These are phyloP conservation scores for Peromyscus californicus DNA, from an alignment of 2,113 vertebrate genomes.

Conservation along the genomic window DNA sequence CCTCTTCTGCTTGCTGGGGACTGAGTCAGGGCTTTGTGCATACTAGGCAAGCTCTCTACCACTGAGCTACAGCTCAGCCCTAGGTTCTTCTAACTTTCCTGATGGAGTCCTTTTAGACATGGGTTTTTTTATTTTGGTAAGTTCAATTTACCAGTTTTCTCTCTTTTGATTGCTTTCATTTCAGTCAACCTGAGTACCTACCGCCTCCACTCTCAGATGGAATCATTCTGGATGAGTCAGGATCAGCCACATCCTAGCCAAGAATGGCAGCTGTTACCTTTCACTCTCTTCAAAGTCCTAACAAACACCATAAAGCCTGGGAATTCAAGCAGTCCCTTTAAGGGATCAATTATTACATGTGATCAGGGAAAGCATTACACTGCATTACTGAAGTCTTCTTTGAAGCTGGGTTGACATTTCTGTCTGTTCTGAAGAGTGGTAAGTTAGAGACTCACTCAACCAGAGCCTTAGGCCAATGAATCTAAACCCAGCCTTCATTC, in stretches of 20 bases:
- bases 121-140: conserved; percentile 34
- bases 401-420: conserved; percentile 37
- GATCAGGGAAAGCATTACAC: neutral
- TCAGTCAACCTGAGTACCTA: neutral
- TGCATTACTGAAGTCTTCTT: neutral
- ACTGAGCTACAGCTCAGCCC: neutral
- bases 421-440: conserved; percentile 6
- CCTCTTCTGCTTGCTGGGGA: neutral
- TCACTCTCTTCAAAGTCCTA: neutral
- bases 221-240: neutral
- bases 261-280: neutral
- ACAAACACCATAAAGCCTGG: neutral
- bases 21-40: neutral
- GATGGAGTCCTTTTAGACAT: neutral
- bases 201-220: neutral
- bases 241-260: neutral
- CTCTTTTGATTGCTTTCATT: neutral
- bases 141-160: neutral
- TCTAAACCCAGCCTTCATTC: conserved; percentile 24
- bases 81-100: conserved; percentile 15
- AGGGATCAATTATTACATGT: neutral
- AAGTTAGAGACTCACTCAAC: neutral
- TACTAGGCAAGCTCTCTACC: neutral
- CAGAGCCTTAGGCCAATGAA: neutral
- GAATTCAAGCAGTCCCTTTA: neutral